Evolutionary conservation across 1,140 invertebrate genomes (phyloP), one percentile per base, ranked within the genome.

Genomic region (Zaprionus inermis): DNA sequence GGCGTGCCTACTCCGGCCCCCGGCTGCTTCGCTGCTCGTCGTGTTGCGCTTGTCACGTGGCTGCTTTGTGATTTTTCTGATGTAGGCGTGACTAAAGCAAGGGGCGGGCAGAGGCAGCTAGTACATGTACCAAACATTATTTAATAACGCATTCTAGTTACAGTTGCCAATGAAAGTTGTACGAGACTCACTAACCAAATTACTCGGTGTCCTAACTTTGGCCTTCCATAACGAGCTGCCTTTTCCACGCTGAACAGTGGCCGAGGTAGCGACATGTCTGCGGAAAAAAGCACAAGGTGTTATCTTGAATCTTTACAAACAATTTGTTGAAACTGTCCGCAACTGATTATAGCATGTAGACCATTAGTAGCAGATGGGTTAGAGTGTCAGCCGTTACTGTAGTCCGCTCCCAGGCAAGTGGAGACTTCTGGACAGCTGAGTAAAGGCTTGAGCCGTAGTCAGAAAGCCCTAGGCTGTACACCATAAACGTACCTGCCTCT

Each of bases 131-230:
- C 64, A 63, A 36, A 66, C 71, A 78, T 78, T 80, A 80, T 75
- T 78, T 80, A 78, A 80, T 80, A 80, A 80, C 72, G 75, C 60
- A 78, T 75, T 75, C 76, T 74, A 75, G 61, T 71, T 75, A 72
- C 36, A 72, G 66, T 78, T 71, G 65, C 28, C 71, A 70, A 57
- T 61, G 61, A 67, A 80, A 74, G 75, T 77, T 80, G 75, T 74
- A 71, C 66, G 74, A 60, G 78, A 77, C 60, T 55, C 66, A 72
- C 76, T 80, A 80, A 80, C 76, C 75, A 80, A 80, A 78, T 80
- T 80, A 78, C 76, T 75, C 78, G 72, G 57, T 60, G 76, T 75
- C 63, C 70, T 67, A 73, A 77, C 77, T 79, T 69, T 77, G 41
- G 32, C 30, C 34, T 36, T 16, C 41, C 18, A 65, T 51, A n/a